Conservation (phyloP, 2,888 invertebrate species). For the Lasioglossum calceatum region DNA sequence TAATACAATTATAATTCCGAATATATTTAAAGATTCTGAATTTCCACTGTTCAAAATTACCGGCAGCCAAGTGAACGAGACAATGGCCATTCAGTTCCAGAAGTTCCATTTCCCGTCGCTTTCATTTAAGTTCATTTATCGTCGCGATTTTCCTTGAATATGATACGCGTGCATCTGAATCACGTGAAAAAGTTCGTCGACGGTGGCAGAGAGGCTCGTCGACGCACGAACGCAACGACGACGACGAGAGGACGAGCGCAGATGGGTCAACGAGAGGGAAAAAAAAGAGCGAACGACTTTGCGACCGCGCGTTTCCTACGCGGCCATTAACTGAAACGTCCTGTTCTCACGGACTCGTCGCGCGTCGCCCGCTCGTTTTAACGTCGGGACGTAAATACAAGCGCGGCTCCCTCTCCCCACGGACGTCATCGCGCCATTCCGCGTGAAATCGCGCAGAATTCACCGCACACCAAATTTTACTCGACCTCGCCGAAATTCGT, state of each 20-base stretch:
- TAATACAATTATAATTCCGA: no score
- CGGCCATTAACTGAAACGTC: slow-evolving; percentile 73
- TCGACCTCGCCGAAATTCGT: background rate
- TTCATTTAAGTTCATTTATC: background rate
- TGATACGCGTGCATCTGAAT: background rate
- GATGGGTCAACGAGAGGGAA: slow-evolving; percentile 21
- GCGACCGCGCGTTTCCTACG: slow-evolving; percentile 74
- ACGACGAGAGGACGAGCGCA: background rate
- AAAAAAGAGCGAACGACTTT: slow-evolving; percentile 52
- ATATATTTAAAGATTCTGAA: no score
- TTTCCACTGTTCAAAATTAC: no score
- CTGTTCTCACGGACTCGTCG: slow-evolving; percentile 79
- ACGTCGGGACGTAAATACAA: slow-evolving; percentile 30
- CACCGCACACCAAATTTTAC: background rate
- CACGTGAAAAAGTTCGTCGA: slow-evolving; percentile 1
- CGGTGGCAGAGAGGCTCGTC: background rate
- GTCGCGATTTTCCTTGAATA: background rate
- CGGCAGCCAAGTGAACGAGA: background rate
- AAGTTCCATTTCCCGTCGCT: background rate
- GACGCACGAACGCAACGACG: slow-evolving; percentile 2
- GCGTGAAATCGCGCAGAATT: background rate
- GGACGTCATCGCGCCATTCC: background rate
- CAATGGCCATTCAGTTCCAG: background rate
- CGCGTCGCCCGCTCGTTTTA: slow-evolving; percentile 71
- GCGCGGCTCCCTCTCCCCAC: background rate